These are phyloP conservation scores for Mugil cephalus DNA, from an alignment of 2,113 vertebrate genomes.

Conservation along the genomic window DNA sequence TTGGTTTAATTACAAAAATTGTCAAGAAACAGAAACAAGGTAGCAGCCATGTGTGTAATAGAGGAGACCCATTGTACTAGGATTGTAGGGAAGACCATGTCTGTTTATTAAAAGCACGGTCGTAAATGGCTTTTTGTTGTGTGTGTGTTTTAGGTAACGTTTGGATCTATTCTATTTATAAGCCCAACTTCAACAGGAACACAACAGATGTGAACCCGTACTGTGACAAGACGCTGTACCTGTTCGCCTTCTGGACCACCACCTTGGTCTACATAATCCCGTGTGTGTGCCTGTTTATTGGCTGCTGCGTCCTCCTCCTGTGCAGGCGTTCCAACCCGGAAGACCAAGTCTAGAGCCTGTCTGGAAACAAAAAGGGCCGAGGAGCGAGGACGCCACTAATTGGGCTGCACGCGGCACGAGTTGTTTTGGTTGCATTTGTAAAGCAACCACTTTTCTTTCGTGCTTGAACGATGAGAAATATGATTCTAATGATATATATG, in stretches of 20 bases:
- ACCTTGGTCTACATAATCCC: constrained; percentile 70
- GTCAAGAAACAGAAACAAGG: too few species aligned
- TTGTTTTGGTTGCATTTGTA: not conserved
- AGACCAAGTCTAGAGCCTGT: constrained; percentile 27
- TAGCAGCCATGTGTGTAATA: too few species aligned
- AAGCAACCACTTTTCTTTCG: not conserved
- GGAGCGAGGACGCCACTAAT: not conserved
- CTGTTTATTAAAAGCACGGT: too few species aligned
- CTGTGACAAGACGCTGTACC: constrained; percentile 81
- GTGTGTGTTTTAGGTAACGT: constrained; percentile 75
- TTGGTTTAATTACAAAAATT: too few species aligned
- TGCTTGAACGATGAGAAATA: too few species aligned
- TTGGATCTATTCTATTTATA: constrained; percentile 84
- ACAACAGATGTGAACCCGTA: not conserved
- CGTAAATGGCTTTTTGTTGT: accelerated
- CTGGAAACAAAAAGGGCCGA: too few species aligned
- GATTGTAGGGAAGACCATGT: too few species aligned
- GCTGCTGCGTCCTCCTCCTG: constrained; percentile 50
- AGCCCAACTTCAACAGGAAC: constrained; percentile 76
- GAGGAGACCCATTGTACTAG: too few species aligned
- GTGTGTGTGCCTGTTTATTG: not conserved
- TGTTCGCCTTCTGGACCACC: constrained; percentile 83
- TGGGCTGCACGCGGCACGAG: not conserved
- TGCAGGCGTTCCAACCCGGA: constrained; percentile 49
- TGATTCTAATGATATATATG: not conserved